Evolutionary conservation across 2,113 vertebrate genomes (phyloP).

Genomic region (Dermatemys mawii): DNA sequence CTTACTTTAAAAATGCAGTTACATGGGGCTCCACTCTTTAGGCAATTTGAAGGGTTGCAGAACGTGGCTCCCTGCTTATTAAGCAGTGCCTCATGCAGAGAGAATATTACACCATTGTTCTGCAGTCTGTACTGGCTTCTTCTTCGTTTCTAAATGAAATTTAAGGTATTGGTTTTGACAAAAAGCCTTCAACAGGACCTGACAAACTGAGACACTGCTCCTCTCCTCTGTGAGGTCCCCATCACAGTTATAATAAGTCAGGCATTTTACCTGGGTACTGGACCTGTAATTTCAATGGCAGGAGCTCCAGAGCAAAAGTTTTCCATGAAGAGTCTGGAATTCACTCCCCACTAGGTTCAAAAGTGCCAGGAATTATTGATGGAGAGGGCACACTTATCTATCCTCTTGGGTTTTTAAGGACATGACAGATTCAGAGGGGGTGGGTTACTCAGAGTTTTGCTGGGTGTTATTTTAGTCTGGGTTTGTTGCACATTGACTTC

Average conservation of each 20-base stretch:
- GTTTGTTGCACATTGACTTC: neutral
- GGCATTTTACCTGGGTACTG: fast-evolving
- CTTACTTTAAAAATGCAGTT: neutral
- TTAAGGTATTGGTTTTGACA: neutral
- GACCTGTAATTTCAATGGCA: fast-evolving
- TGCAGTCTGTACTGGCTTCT: neutral
- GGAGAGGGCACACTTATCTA: fast-evolving
- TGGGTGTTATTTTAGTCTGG: slow-evolving; percentile 27
- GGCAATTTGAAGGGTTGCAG: fast-evolving
- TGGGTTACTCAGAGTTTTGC: neutral
- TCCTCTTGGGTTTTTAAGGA: neutral
- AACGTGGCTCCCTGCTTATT: fast-evolving
- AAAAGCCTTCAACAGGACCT: neutral
- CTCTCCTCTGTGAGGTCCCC: neutral
- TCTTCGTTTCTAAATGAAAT: neutral
- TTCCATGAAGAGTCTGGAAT: neutral
- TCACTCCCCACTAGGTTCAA: neutral
- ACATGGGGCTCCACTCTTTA: neutral
- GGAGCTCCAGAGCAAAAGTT: neutral
- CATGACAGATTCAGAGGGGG: neutral
- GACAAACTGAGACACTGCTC: neutral
- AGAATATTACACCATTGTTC: neutral
- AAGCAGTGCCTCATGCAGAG: fast-evolving
- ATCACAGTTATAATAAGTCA: neutral
- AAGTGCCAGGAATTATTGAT: neutral